These are phyloP conservation scores for Dromius quadrimaculatus DNA, from an alignment of 2,888 invertebrate genomes.

Conservation along the genomic window DNA sequence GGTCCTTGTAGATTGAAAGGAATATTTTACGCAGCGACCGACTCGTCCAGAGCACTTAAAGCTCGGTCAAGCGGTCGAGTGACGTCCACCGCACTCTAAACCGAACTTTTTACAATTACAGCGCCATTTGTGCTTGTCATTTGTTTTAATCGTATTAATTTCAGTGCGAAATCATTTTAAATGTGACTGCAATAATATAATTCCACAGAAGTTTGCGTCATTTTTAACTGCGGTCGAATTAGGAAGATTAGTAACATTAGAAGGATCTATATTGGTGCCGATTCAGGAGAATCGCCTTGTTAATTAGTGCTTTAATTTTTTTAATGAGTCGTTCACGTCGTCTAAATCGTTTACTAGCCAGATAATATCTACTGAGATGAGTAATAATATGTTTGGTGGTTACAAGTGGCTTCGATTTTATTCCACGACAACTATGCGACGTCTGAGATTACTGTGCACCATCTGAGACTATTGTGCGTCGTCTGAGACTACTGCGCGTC, in stretches of 20 bases:
- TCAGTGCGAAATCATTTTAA: constrained; percentile 9
- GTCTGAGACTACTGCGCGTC: too few species aligned
- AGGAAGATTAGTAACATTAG: constrained; percentile 1
- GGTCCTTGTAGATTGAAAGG: constrained; percentile 34
- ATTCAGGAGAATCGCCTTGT: too few species aligned
- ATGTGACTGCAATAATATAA: constrained; percentile 13
- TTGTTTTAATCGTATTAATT: constrained; percentile 26
- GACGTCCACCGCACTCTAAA: constrained; percentile 1
- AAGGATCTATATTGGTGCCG: constrained; percentile 22
- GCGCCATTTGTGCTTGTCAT: constrained; percentile 10
- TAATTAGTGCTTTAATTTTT: background rate
- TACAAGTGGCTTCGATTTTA: too few species aligned
- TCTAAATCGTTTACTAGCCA: too few species aligned
- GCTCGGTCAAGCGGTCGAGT: constrained; percentile 29
- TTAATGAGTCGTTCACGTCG: too few species aligned
- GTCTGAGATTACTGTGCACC: too few species aligned
- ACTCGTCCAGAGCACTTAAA: constrained; percentile 33
- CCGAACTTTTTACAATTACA: constrained; percentile 34
- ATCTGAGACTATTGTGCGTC: too few species aligned
- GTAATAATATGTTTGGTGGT: background rate
- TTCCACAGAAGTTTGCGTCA: background rate
- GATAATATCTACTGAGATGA: background rate
- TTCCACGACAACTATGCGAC: too few species aligned
- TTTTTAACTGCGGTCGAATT: constrained; percentile 6
- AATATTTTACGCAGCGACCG: constrained; percentile 15